Percentiles rank a stretch among this genome's conserved stretches.
These are phyloP conservation scores for Gari tellinella DNA, from an alignment of 2,888 invertebrate species.

Conservation along the genomic window DNA sequence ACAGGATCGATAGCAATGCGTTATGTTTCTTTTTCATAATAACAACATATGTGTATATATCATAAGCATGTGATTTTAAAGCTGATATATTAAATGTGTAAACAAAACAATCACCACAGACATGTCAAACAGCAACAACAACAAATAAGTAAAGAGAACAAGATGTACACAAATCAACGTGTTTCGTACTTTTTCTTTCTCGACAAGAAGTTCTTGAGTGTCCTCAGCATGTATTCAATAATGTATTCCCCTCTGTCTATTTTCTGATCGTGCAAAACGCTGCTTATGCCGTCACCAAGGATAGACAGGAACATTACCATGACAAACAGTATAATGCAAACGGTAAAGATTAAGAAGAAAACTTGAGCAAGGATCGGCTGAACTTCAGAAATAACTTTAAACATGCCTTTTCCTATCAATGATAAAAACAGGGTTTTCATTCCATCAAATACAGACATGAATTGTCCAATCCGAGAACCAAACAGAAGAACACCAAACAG, in stretches of 20 bases:
- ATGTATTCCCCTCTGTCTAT: conserved; percentile 16
- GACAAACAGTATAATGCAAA: conserved; percentile 66
- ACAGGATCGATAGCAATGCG: too few relatives aligned
- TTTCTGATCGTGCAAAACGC: conserved; percentile 24
- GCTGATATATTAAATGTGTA: too few relatives aligned
- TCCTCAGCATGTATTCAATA: conserved; percentile 22
- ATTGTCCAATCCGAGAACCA: conserved; percentile 55
- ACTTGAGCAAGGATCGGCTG: conserved; percentile 64
- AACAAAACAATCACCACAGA: too few relatives aligned
- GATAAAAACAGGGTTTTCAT: conserved; percentile 66
- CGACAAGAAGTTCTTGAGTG: too few relatives aligned
- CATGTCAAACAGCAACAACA: too few relatives aligned
- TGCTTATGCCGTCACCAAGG: conserved; percentile 31
- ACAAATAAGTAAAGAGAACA: too few relatives aligned
- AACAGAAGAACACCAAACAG: conserved; percentile 64
- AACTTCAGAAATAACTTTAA: conserved; percentile 57
- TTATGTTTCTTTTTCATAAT: too few relatives aligned
- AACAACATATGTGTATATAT: too few relatives aligned
- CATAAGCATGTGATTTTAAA: too few relatives aligned
- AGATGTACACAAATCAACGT: too few relatives aligned
- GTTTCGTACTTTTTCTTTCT: too few relatives aligned
- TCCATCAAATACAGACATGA: conserved; percentile 57
- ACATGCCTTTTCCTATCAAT: conserved; percentile 67
- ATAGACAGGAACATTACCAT: conserved; percentile 54
- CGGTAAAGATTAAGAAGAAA: conserved; percentile 66